These are phyloP conservation scores for Cephus pygmeus DNA, from an alignment of 2,888 invertebrate species.

Conservation along the genomic window DNA sequence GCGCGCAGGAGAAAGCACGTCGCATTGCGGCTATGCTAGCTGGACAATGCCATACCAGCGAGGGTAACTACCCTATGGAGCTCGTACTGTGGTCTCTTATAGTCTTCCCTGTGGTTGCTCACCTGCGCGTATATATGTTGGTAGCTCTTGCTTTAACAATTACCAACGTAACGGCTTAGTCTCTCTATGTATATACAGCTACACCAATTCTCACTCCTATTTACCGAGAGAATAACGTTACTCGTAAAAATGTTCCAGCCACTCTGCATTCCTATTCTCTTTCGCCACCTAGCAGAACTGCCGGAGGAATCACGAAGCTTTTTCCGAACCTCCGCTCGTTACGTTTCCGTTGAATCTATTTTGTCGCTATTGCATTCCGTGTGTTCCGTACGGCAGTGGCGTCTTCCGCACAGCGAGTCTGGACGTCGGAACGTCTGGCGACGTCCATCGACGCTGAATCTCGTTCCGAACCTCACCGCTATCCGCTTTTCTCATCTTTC, in stretches of 20 bases:
- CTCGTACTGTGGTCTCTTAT: conserved; percentile 48
- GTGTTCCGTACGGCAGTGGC: neutral
- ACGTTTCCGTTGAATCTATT: neutral
- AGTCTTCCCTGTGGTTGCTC: neutral
- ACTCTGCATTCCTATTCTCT: neutral
- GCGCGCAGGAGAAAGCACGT: conserved; percentile 40
- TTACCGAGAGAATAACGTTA: neutral
- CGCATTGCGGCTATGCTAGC: conserved; percentile 49
- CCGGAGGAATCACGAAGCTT: neutral
- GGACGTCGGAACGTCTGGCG: neutral
- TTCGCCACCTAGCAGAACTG: neutral
- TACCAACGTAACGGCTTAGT: neutral
- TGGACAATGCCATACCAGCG: conserved; percentile 45
- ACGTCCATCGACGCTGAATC: neutral
- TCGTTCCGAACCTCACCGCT: neutral
- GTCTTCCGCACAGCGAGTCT: neutral
- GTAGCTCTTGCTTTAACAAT: conserved; percentile 7
- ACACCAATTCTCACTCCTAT: neutral
- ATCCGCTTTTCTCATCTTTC: neutral
- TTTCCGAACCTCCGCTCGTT: neutral
- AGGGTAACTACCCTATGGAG: conserved; percentile 56
- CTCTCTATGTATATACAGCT: neutral
- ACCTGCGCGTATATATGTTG: neutral
- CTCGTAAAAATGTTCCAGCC: neutral
- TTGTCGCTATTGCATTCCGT: neutral